These are phyloP conservation scores for Chalcosyrphus nemorum DNA, from an alignment of 2,888 invertebrate genomes.

Conservation along the genomic window DNA sequence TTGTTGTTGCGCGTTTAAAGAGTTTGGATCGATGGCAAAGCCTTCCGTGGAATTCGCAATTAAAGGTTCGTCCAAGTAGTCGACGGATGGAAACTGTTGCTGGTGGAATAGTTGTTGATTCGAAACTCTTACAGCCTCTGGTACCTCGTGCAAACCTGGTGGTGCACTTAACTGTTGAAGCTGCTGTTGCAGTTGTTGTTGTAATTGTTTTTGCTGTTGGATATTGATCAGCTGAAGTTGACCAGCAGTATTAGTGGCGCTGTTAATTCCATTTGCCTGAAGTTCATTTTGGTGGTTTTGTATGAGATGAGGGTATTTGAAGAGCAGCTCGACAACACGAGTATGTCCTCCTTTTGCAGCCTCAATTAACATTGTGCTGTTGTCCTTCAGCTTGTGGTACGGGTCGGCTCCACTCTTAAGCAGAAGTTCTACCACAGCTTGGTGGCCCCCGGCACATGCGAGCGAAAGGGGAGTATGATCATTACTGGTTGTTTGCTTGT, in stretches of 20 bases:
- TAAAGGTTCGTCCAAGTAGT: conserved; percentile 80
- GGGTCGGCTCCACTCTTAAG: conserved; percentile 96
- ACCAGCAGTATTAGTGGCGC: conserved; percentile 76
- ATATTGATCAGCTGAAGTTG: conserved; percentile 80
- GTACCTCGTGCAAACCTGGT: conserved; percentile 84
- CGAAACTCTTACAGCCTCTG: conserved; percentile 84
- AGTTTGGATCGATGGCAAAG: conserved; percentile 80
- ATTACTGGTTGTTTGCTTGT: conserved; percentile 94
- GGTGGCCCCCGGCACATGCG: conserved; percentile 98
- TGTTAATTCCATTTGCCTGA: conserved; percentile 76
- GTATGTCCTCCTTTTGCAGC: conserved; percentile 99
- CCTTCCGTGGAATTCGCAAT: conserved; percentile 77
- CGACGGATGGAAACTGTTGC: conserved; percentile 79
- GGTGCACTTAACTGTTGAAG: conserved; percentile 81
- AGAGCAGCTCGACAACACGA: conserved; percentile 94
- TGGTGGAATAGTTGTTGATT: conserved; percentile 83
- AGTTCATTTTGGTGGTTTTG: conserved; percentile 84
- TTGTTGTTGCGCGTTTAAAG: conserved; percentile 81
- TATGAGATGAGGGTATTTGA: conserved; percentile 95
- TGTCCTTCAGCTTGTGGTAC: conserved; percentile 98
- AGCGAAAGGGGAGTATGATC: conserved; percentile 98
- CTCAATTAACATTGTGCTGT: conserved; percentile 99
- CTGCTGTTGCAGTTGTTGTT: conserved; percentile 82
- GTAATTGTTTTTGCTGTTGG: conserved; percentile 81
- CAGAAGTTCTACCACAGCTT: conserved; percentile 95